Base-by-base conservation (phyloP, 1,140 invertebrate genomes). In the Stenopsyche tienmushanensis region DNA sequence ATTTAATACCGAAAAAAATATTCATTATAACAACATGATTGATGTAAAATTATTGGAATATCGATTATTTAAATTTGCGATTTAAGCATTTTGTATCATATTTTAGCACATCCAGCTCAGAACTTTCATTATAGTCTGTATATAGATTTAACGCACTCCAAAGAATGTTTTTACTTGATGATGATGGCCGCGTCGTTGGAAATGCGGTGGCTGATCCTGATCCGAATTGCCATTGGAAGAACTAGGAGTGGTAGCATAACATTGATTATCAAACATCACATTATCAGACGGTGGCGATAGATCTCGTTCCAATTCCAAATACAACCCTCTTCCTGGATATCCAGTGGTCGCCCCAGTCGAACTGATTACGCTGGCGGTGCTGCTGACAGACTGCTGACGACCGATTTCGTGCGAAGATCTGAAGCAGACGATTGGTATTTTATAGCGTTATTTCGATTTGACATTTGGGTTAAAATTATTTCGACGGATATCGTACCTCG, bases 261-360 rank as follows among this genome's bases (percentile, higher is more conserved):
- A 94, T 73, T 93, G 91, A 80, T 94, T 93, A 83, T 96, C 93
- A 78, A 94, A 95, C 76, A 94, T 88, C 23, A 93, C 91, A 77
- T 94, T 93, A 77, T 96, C 92, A 49, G 92, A 94, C 1, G 92
- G 91, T 62, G 92, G 92, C 5, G 92, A 94, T 66, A 89, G 82
- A 73, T 93, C 91, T 55, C 88, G 82, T 77, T 92, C 90, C 77
- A 93, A 84, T 81, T 94, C 93, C 78, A 94, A 84, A 76, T 93
- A 94, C 64, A 93, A 81, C 65, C 88, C 86, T 23, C 85, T 83
- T 1, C 83, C 83, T 0, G 83, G 83, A 70, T 84, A 85, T 1
- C 83, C 83, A 3, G 76, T 75, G 3, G 77, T 76, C 15, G 77
- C 77, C 0, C 78, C 78, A 1, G 78, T 78, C 1, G 77, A 76